phyloP scores from a whole-genome alignment of 2,888 invertebrate species.

The Saturnia japonica region DNA sequence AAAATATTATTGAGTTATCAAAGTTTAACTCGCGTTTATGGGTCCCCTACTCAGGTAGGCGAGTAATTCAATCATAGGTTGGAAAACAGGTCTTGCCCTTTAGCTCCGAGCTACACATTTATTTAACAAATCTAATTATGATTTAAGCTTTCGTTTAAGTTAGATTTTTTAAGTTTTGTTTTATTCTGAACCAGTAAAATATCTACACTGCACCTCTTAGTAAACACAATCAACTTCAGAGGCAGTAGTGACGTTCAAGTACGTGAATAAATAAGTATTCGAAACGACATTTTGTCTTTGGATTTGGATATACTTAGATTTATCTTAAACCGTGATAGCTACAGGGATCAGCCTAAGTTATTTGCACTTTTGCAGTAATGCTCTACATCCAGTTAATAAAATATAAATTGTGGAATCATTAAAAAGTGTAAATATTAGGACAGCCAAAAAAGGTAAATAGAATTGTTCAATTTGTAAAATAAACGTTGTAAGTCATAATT shows the following conservation, averaged over 20 bases:
- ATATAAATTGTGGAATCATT: neutral
- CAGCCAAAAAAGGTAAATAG: too few species aligned
- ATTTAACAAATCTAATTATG: slow-evolving; percentile 5
- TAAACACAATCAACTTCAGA: neutral
- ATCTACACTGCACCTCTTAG: neutral
- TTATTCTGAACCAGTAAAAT: neutral
- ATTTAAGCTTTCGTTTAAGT: neutral
- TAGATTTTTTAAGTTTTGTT: neutral
- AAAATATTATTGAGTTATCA: slow-evolving; percentile 3
- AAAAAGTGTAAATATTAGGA: neutral
- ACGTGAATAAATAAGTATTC: too few species aligned
- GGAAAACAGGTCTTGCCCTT: slow-evolving; percentile 2
- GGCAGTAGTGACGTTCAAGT: neutral
- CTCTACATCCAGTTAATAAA: neutral
- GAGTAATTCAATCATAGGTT: slow-evolving; percentile 10
- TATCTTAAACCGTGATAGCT: too few species aligned
- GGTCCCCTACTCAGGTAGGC: neutral
- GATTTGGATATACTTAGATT: too few species aligned
- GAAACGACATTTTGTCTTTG: too few species aligned
- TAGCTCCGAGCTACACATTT: neutral
- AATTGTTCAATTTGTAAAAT: neutral
- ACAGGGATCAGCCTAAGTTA: neutral
- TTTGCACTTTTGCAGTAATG: neutral
- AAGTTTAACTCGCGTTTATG: slow-evolving; percentile 6
- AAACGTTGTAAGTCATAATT: slow-evolving; percentile 3